phyloP scores from a whole-genome alignment of 2,797 vertebrate species.

The Melanotaenia pygmaea region DNA sequence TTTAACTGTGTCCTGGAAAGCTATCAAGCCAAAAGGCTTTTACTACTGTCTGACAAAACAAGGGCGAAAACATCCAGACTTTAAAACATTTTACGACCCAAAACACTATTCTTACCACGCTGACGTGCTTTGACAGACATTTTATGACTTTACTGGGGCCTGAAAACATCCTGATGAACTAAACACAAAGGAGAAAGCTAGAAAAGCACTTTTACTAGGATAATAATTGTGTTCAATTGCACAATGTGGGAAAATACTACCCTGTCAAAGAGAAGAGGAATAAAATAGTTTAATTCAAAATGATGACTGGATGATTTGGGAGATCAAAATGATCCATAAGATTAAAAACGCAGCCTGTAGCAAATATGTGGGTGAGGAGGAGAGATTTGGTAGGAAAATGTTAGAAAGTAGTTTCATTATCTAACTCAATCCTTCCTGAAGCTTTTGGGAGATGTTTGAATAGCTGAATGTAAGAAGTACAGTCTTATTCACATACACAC shows the following conservation, averaged over 20 bases:
- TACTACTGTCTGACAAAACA: no score
- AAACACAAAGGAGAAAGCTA: slow-evolving; percentile 17
- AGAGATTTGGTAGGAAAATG: slow-evolving; percentile 12
- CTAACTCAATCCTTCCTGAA: slow-evolving; percentile 53
- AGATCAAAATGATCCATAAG: slow-evolving; percentile 68
- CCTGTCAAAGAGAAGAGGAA: background rate
- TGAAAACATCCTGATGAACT: slow-evolving; percentile 30
- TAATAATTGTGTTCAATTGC: slow-evolving; percentile 30
- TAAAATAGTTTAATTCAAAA: slow-evolving; percentile 47
- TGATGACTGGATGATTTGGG: slow-evolving; percentile 59
- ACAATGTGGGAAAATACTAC: slow-evolving; percentile 14
- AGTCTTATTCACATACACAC: slow-evolving; percentile 27
- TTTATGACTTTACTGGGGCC: slow-evolving; percentile 39
- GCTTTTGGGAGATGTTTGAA: slow-evolving; percentile 59
- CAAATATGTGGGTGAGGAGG: slow-evolving; percentile 42
- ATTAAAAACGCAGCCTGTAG: slow-evolving; percentile 69
- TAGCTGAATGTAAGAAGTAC: slow-evolving; percentile 48
- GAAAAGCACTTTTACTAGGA: slow-evolving; percentile 1
- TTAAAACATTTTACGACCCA: slow-evolving; percentile 22
- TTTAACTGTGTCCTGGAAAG: no score
- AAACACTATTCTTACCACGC: slow-evolving; percentile 12
- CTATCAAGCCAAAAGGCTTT: no score
- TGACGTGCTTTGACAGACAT: slow-evolving; percentile 18
- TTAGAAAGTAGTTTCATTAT: slow-evolving; percentile 66
- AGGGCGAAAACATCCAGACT: background rate